These are phyloP conservation scores for Muscina levida DNA, from an alignment of 2,888 invertebrate genomes.

Conservation along the genomic window DNA sequence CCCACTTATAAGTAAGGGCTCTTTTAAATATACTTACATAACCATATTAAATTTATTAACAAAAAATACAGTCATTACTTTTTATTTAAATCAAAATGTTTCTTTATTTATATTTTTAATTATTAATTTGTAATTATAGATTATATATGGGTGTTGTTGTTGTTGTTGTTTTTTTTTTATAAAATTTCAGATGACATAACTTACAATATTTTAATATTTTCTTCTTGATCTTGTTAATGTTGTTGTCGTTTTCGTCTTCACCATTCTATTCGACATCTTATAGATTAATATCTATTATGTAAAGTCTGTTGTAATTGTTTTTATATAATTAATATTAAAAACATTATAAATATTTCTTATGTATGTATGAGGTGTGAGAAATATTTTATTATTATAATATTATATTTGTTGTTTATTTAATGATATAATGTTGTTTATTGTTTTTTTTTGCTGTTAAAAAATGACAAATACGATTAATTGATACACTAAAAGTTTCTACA, in stretches of 20 bases:
- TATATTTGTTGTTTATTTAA: conserved; percentile 41
- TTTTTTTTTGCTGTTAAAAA: conserved; percentile 51
- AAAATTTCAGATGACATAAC: conserved; percentile 68
- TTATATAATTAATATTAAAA: conserved; percentile 74
- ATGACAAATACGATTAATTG: conserved; percentile 66
- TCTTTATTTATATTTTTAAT: conserved; percentile 41
- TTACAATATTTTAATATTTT: conserved; percentile 64
- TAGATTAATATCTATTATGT: conserved; percentile 26
- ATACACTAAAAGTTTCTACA: conserved; percentile 66
- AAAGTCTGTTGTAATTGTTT: conserved; percentile 51
- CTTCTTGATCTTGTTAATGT: conserved; percentile 42
- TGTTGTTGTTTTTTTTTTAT: conserved; percentile 66
- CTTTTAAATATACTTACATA: too few species aligned
- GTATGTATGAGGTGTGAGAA: conserved; percentile 66
- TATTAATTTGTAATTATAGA: conserved; percentile 69
- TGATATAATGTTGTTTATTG: conserved; percentile 57
- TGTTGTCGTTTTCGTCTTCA: conserved; percentile 57
- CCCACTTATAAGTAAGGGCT: too few species aligned
- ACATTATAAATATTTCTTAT: conserved; percentile 67
- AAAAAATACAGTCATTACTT: too few species aligned
- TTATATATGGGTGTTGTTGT: conserved; percentile 68
- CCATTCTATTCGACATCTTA: too few species aligned
- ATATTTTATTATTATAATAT: conserved; percentile 56
- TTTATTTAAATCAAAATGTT: conserved; percentile 70
- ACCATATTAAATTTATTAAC: too few species aligned